These are phyloP conservation scores for Deilephila porcellus DNA, from an alignment of 2,888 invertebrate species.

Conservation along the genomic window DNA sequence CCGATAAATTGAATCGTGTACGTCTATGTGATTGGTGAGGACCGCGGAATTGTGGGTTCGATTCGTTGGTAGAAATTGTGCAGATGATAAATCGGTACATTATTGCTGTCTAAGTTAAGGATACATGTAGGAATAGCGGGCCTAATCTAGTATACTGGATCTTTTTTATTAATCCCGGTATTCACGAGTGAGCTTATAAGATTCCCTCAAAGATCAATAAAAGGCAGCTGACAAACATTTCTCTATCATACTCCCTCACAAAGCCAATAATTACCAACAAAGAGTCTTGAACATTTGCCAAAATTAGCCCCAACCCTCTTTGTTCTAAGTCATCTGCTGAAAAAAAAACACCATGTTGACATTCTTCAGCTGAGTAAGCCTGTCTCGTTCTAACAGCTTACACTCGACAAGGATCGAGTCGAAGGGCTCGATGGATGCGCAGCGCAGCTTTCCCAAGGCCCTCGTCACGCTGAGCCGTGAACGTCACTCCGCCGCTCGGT, in stretches of 20 bases:
- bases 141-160: background rate
- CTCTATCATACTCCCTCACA: conserved; percentile 18
- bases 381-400: conserved; percentile 39
- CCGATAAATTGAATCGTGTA: no score
- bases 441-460: conserved; percentile 53
- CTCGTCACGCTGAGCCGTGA: conserved; percentile 38
- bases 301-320: conserved; percentile 50
- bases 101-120: no score
- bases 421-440: conserved; percentile 52
- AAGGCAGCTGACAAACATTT: background rate
- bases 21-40: no score
- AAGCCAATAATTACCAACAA: conserved; percentile 25
- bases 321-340: conserved; percentile 56
- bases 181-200: background rate
- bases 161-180: no score
- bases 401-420: conserved; percentile 39
- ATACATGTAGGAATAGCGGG: background rate
- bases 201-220: background rate
- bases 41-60: no score
- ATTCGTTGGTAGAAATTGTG: no score
- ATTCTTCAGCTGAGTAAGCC: conserved; percentile 44
- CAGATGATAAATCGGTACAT: no score
- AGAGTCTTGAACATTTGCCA: conserved; percentile 38
- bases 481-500: conserved; percentile 70
- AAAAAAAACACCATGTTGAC: conserved; percentile 54